Conservation (phyloP, 2,797 vertebrate species). For the Pempheris klunzingeri region DNA sequence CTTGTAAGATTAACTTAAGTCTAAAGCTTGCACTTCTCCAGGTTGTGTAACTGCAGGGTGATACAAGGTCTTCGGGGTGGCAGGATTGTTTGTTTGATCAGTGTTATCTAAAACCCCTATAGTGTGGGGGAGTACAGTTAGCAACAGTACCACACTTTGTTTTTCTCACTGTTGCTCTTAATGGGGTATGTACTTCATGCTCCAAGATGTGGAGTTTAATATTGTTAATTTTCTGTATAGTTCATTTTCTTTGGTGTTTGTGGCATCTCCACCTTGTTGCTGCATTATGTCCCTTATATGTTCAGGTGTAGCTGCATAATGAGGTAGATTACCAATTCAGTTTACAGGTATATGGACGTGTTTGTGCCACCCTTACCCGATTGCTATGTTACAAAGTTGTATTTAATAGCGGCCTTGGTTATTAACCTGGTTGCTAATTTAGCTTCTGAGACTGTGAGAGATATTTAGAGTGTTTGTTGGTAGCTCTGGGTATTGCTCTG, state of each 20-base stretch:
- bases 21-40: constrained; percentile 27
- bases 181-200: background rate
- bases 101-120: constrained; percentile 1
- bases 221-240: background rate
- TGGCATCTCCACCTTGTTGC: background rate
- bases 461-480: constrained; percentile 9
- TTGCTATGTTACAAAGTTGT: background rate
- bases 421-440: constrained; percentile 12
- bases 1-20: constrained; percentile 29
- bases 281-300: background rate
- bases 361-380: background rate
- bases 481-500: constrained; percentile 30
- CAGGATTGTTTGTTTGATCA: constrained; percentile 17
- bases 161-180: constrained; percentile 2
- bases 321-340: background rate
- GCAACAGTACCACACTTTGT: constrained; percentile 1
- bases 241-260: background rate
- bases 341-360: background rate
- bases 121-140: background rate
- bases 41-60: constrained; percentile 39
- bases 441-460: background rate
- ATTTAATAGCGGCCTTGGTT: background rate
- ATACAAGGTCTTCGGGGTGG: constrained; percentile 9
- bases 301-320: background rate
- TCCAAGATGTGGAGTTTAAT: background rate